A percentile compares a stretch with the other conserved stretches of the same genome.
Evolutionary conservation across 1,140 invertebrate genomes (phyloP).

Genomic region (Ceratosolen fusciceps): DNA sequence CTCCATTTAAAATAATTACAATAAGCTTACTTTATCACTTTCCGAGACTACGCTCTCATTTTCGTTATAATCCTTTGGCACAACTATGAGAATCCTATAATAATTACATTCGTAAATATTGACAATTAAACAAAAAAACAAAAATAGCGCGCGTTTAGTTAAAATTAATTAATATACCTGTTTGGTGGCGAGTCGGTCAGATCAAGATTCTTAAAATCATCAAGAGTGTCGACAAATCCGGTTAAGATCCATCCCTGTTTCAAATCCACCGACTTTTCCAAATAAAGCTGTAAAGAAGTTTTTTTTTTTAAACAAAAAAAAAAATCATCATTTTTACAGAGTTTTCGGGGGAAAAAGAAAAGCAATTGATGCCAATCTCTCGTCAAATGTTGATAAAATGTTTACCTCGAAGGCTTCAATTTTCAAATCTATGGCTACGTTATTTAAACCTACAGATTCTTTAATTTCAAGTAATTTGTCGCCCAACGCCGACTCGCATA

Average conservation of each 20-base stretch:
- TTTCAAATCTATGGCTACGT: slow-evolving; percentile 67
- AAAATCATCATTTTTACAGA: background rate
- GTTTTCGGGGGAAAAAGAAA: too few species aligned
- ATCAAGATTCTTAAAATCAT: slow-evolving; percentile 75
- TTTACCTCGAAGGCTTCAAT: slow-evolving; percentile 63
- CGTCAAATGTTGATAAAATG: background rate
- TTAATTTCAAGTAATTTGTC: slow-evolving; percentile 67
- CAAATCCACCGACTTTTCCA: slow-evolving; percentile 70
- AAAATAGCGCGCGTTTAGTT: too few species aligned
- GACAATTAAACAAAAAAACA: background rate
- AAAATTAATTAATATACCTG: slow-evolving; percentile 71
- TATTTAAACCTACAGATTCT: slow-evolving; percentile 51
- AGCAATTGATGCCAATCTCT: background rate
- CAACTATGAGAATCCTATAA: slow-evolving; percentile 19
- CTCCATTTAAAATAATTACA: background rate
- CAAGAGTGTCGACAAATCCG: slow-evolving; percentile 71
- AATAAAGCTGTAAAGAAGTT: slow-evolving; percentile 54
- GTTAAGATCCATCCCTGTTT: slow-evolving; percentile 76
- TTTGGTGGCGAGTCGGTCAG: slow-evolving; percentile 76
- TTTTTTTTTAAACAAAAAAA: background rate
- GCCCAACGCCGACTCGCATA: slow-evolving; percentile 69
- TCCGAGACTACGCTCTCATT: background rate
- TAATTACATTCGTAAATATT: background rate
- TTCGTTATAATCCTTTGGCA: slow-evolving; percentile 1
- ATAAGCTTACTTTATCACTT: background rate